A percentile compares a stretch with the other conserved stretches of the same genome.
These are phyloP conservation scores for Brachyptera risi DNA, from an alignment of 2,888 invertebrate species.

Conservation along the genomic window DNA sequence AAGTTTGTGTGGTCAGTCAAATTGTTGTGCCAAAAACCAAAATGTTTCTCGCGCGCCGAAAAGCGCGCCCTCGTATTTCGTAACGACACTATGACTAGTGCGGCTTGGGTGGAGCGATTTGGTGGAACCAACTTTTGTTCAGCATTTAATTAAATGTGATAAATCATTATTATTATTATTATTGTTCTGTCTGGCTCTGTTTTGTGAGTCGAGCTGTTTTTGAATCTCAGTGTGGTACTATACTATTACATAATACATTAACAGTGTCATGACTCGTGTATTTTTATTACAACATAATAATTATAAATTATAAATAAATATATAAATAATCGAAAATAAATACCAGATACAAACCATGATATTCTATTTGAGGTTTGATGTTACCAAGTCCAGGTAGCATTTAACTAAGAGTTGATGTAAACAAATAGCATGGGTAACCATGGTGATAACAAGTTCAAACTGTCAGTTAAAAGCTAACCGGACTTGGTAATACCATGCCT, in stretches of 20 bases:
- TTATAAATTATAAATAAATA: neutral
- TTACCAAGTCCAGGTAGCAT: too few species aligned
- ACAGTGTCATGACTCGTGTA: constrained; percentile 6
- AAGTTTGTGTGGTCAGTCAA: constrained; percentile 1
- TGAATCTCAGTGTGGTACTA: constrained; percentile 4
- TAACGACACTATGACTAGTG: too few species aligned
- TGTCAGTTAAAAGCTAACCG: too few species aligned
- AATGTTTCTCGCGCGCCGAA: constrained; percentile 8
- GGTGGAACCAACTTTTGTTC: neutral
- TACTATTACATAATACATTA: too few species aligned
- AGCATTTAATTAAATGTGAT: constrained; percentile 1
- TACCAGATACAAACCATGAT: constrained; percentile 1
- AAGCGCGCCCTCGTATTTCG: too few species aligned
- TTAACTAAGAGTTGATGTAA: too few species aligned
- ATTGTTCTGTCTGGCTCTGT: neutral
- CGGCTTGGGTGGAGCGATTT: too few species aligned
- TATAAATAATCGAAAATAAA: neutral
- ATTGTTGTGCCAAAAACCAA: constrained; percentile 20
- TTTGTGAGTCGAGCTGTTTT: neutral
- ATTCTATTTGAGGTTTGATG: too few species aligned
- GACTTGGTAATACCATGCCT: too few species aligned
- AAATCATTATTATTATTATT: constrained; percentile 5
- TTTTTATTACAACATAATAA: constrained; percentile 8
- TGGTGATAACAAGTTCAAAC: too few species aligned
- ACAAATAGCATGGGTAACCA: too few species aligned